Base-by-base conservation (phyloP, 2,797 vertebrate species). In the Poeciliopsis presidionis region DNA sequence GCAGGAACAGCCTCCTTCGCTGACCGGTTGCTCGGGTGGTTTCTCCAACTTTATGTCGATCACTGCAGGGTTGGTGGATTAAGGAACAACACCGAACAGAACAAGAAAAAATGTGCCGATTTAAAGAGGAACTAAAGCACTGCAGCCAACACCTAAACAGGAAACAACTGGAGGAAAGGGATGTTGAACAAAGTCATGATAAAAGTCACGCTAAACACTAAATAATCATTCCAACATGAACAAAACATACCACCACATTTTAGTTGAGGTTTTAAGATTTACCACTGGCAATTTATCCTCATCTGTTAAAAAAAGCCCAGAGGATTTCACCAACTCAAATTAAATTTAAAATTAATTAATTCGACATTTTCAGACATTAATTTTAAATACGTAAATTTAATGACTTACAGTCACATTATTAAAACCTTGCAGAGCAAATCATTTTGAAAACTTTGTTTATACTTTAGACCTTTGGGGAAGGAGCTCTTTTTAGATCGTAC, bases 1-100 rank as follows among this genome's bases (percentile, higher is more conserved):
- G 95, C 98, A 99, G 87, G 98, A 97, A 84, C 98, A 99, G 87
- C 97, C 97, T 84, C 98, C 96, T 93, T 99, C 98, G 41, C 90
- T 98, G 95, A 95, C 95, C 8, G 97, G 97, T 84, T 95, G 96
- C 94, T 99, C 98, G 79, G 97, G 97, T 83, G 97, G 97, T 92
- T 98, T 98, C 95, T 98, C 97, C 95, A 99, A 96, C 93, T 98
- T 98, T 91, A 99, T 98, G 93, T 99, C 97, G 36, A 99, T 99
- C 98, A 99, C 98, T 99, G 97, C 89, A 80, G 82, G 78, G 84
- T 88, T 63, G 39, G 55, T 0, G 73, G 87, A 96, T 97, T 96
- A 98, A 97, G 95, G 96, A 91, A 86, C 30, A 77, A 36, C 55
- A 74, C 36, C 78, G 16, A 39, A 39, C 36, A 39, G 16, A 39